Evolutionary conservation across 1,140 invertebrate genomes (phyloP).

Genomic region (Triops longicaudatus): DNA sequence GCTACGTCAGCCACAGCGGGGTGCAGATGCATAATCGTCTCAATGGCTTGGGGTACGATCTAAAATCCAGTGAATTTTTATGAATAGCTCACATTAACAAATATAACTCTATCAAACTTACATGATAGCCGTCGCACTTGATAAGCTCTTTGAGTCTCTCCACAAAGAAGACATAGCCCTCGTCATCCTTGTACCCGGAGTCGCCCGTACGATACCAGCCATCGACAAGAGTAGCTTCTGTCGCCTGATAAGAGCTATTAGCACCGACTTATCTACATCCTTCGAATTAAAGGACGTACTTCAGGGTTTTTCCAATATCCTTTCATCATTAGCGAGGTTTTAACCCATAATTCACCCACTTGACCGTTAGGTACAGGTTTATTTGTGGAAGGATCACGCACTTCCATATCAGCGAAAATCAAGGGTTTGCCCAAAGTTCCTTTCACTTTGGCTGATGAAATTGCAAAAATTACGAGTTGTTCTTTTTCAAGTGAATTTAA

Average conservation of each 20-base stretch:
- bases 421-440: background rate
- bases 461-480: no score
- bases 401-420: background rate
- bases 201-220: conserved; percentile 64
- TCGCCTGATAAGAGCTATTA: conserved; percentile 9
- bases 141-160: conserved; percentile 57
- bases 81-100: background rate
- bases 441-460: background rate
- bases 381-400: background rate
- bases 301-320: background rate
- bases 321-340: background rate
- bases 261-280: background rate
- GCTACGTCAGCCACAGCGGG: conserved; percentile 39
- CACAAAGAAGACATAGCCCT: conserved; percentile 46
- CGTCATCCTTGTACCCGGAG: conserved; percentile 50
- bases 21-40: conserved; percentile 43
- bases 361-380: background rate
- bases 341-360: background rate
- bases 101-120: conserved; percentile 26
- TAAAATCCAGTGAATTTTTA: conserved; percentile 29
- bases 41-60: conserved; percentile 47
- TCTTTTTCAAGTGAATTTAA: no score
- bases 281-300: background rate
- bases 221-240: conserved; percentile 35
- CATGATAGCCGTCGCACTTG: conserved; percentile 48